A percentile compares a stretch with the other conserved stretches of the same genome.
Conservation (phyloP, 2,797 vertebrate species). For the Squalus acanthias region DNA sequence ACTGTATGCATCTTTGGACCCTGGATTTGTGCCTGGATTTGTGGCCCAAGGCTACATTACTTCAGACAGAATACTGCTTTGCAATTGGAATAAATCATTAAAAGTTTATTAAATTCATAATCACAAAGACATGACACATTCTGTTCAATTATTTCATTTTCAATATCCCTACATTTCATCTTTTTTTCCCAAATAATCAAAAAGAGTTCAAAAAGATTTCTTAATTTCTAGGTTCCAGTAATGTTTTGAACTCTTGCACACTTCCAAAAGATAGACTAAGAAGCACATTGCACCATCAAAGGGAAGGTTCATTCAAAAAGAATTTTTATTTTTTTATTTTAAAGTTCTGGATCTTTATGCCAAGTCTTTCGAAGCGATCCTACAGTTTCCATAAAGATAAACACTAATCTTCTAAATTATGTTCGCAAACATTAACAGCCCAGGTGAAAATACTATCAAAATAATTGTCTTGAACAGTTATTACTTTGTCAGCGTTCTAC, state of each 20-base stretch:
- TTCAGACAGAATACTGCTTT: neutral
- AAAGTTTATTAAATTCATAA: neutral
- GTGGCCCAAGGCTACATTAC: neutral
- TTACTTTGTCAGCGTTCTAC: neutral
- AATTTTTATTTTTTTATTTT: neutral
- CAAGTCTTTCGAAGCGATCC: neutral
- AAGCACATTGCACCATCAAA: neutral
- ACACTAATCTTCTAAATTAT: neutral
- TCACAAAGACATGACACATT: neutral
- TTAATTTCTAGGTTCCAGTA: neutral
- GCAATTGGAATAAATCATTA: neutral
- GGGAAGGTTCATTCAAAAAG: neutral
- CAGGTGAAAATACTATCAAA: neutral
- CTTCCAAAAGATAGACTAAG: neutral
- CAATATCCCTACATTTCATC: neutral
- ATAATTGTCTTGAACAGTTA: neutral
- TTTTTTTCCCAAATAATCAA: neutral
- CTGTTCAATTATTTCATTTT: neutral
- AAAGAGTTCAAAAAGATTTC: neutral
- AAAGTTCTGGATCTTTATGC: neutral
- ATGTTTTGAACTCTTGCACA: neutral
- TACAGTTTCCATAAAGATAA: neutral
- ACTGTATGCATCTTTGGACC: neutral
- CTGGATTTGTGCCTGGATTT: neutral
- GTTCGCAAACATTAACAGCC: neutral